Conservation (phyloP, 2,888 invertebrate genomes). For the Volucella inanis region DNA sequence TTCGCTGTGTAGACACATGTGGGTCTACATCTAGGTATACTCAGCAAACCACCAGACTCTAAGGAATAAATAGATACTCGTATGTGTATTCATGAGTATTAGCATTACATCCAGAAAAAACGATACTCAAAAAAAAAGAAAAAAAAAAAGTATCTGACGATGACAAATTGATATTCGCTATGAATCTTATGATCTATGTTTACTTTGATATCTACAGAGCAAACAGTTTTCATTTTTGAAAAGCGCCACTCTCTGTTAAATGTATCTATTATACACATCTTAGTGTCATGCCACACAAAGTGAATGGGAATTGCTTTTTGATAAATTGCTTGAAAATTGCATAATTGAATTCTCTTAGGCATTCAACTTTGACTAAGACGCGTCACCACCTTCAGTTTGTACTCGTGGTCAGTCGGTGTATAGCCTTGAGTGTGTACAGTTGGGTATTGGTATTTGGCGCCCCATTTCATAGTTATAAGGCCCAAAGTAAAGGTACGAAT, state of each 20-base stretch:
- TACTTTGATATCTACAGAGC: slow-evolving; percentile 30
- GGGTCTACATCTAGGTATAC: not conserved
- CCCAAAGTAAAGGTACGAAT: not conserved
- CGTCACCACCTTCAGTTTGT: slow-evolving; percentile 33
- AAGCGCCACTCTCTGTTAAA: not conserved
- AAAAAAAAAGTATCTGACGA: slow-evolving; percentile 51
- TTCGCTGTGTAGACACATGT: slow-evolving; percentile 3
- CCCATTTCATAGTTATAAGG: too few species aligned
- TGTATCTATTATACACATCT: slow-evolving; percentile 1
- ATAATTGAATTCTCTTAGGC: slow-evolving; percentile 67
- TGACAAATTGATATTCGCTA: slow-evolving; percentile 69
- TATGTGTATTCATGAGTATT: not conserved
- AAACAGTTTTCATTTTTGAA: slow-evolving; percentile 16
- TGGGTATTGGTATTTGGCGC: not conserved
- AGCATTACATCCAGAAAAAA: slow-evolving; percentile 1
- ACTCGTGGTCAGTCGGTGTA: slow-evolving; percentile 14
- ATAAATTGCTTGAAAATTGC: slow-evolving; percentile 70
- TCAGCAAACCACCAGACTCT: slow-evolving; percentile 4
- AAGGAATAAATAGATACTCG: not conserved
- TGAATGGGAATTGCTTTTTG: slow-evolving; percentile 52
- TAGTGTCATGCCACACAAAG: slow-evolving; percentile 43
- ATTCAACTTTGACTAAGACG: slow-evolving; percentile 30
- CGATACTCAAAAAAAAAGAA: not conserved
- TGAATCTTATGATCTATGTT: slow-evolving; percentile 54
- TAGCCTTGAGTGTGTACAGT: not conserved